Evolutionary conservation across 2,797 vertebrate genomes (phyloP), one percentile per base, ranked within the genome.

Genomic region (Pyrocephalus nanus): DNA sequence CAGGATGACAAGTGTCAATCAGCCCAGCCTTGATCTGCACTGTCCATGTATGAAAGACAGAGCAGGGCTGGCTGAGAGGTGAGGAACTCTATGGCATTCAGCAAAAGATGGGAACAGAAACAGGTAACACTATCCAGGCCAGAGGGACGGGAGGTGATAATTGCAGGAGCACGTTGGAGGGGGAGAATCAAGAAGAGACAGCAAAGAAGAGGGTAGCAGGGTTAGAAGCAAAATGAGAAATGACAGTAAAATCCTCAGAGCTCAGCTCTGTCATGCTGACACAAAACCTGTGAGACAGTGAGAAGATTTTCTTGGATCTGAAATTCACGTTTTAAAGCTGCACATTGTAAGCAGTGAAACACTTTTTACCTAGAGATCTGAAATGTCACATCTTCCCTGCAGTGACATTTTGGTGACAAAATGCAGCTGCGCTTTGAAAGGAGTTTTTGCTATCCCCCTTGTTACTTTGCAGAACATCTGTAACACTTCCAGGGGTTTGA

Each of bases 341-440:
- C 54, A 73, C 48, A 16, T 38, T 87, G 61, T 47, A 93, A 87
- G 95, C 26, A 62, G 51, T 20, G 64, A 80, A 90, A 36, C 34
- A 32, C 74, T 73, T 94, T 87, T 74, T 81, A 91, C 83, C 88
- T 64, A 85, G 73, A 90, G 86, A 95, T 90, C 71, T 91, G 89
- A 94, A 95, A 94, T 92, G 90, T 92, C 92, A 92, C 23, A 0
- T 76, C 65, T 96, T 73, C 61, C 92, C 91, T 71, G 64, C 73
- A 77, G 90, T 92, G 88, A 94, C 92, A 88, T 96, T 96, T 94
- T 47, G 75, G 71, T 95, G 91, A 93, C 93, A 95, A 96, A 96
- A 95, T 70, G 76, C 82, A 96, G 92, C 78, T 92, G 75, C 1
- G 0, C 82, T 95, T 90, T 90, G 61, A 96, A 96, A 94, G 74